Evolutionary conservation across 2,888 invertebrate species (phyloP), one percentile per base, ranked within the genome.

Genomic region (Cryptus armator): DNA sequence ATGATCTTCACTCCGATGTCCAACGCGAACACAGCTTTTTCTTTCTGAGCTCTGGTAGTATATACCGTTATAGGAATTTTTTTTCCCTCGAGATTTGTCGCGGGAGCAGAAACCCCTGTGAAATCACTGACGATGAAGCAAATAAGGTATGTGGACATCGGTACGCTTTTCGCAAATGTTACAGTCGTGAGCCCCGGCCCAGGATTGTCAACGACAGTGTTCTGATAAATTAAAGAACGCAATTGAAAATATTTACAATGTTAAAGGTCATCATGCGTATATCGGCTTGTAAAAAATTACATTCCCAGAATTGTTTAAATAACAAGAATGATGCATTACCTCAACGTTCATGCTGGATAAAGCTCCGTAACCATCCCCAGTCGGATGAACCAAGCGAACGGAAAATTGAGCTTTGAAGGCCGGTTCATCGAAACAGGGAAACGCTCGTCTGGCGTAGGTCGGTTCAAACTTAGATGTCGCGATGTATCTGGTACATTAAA

Each of bases 381-480:
- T 94, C 0, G 98, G 97, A 89, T 97, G 96, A 29, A 97, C 96
- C 7, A 99, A 93, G 43, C 96, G 96, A 4, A 98, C 96, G 29
- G 96, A 96, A 94, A 96, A 99, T 81, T 96, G 96, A 0, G 99
- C 98, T 94, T 99, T 99, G 93, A 98, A 96, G 75, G 96, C 96
- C 0, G 98, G 99, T 91, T 99, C 98, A 94, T 99, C 99, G 92
- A 99, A 98, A 92, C 99, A 99, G 0, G 99, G 99, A 93, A 98
- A 99, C 0, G 98, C 97, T 94, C 97, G 96, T 37, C 99, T 96
- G 0, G 99, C 99, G 94, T 98, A 98, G 0, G 98, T 98, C 0
- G 99, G 98, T 93, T 99, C 98, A 92, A 99, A 99, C 94, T 99
- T 99, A 12, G 98, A 97, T 0, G 98, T 97, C 4, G 98, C 98